Evolutionary conservation across 2,888 invertebrate genomes (phyloP).

Genomic region (Apomyelois bistriatella): DNA sequence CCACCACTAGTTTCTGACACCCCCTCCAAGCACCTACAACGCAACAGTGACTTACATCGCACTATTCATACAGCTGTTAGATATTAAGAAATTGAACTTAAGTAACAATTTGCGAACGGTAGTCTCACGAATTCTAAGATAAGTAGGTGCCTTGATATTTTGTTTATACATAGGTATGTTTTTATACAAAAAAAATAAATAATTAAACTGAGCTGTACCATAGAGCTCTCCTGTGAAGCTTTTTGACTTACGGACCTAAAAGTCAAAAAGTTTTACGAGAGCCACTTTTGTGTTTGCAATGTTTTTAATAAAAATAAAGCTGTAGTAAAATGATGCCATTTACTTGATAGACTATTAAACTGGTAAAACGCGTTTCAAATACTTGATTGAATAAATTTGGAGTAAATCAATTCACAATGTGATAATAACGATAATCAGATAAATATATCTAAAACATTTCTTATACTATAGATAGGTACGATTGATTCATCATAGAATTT

Average conservation of each 20-base stretch:
- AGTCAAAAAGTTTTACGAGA: no score
- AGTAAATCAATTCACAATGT: neutral
- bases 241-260: no score
- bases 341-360: neutral
- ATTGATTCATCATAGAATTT: no score
- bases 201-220: no score
- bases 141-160: neutral
- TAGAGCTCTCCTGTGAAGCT: no score
- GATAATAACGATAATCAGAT: neutral
- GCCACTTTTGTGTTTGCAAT: neutral
- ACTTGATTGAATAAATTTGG: neutral
- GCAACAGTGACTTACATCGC: constrained; percentile 67
- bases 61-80: constrained; percentile 5
- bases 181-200: no score
- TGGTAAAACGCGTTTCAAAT: constrained; percentile 7
- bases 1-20: constrained; percentile 24
- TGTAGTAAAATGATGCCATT: neutral
- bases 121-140: constrained; percentile 1
- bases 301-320: neutral
- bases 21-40: constrained; percentile 38
- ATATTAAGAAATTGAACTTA: constrained; percentile 11
- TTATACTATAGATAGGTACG: no score
- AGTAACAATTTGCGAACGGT: constrained; percentile 2
- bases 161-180: neutral
- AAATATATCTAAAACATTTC: neutral